Percentiles rank a stretch among this genome's conserved stretches.
These are phyloP conservation scores for Polyodon spathula DNA, from an alignment of 2,113 vertebrate species.

Conservation along the genomic window DNA sequence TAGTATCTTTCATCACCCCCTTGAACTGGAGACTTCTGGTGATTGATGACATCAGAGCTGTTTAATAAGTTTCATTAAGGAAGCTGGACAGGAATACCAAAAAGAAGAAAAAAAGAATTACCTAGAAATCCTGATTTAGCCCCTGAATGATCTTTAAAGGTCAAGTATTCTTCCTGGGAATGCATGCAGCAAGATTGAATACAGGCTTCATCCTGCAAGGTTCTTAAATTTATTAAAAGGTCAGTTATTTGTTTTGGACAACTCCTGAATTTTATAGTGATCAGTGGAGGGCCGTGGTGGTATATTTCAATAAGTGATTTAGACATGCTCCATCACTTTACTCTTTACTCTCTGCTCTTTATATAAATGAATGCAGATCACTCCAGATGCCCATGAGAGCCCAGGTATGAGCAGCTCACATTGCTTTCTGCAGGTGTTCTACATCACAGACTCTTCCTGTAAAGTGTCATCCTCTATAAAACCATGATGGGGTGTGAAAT, in stretches of 20 bases:
- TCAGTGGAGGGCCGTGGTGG: neutral
- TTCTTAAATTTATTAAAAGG: neutral
- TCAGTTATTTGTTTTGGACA: constrained; percentile 3
- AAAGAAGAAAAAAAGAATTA: neutral
- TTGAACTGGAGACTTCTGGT: no score
- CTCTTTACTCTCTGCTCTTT: neutral
- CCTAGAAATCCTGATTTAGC: neutral
- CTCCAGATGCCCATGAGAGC: neutral
- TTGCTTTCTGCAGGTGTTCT: neutral
- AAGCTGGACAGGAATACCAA: no score
- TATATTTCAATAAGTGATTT: neutral
- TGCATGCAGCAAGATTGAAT: neutral
- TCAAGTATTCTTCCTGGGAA: neutral
- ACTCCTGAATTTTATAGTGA: neutral
- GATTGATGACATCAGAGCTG: no score
- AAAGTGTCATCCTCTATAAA: neutral
- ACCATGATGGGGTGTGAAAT: no score
- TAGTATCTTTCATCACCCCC: no score
- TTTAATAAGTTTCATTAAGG: no score
- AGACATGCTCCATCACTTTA: neutral
- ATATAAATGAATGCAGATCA: neutral
- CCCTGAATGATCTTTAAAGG: constrained; percentile 1
- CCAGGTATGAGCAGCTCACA: neutral
- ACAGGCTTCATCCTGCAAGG: neutral
- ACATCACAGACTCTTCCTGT: neutral